Conservation (phyloP, 2,113 vertebrate species). For the Apodemus sylvaticus region DNA sequence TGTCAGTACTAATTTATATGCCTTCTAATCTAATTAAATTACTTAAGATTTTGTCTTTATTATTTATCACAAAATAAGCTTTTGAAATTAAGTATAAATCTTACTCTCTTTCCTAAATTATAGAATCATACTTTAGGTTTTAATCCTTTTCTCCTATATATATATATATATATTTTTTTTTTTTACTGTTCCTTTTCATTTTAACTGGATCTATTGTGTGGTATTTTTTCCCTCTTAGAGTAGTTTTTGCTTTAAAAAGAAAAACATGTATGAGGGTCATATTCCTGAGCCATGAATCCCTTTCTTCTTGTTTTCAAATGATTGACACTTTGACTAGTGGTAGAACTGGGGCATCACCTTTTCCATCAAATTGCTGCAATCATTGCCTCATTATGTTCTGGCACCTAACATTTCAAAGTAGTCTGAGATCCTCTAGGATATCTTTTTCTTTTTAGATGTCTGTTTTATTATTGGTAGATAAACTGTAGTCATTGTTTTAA, state of each 20-base stretch:
- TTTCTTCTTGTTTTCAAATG: constrained; percentile 41
- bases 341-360: neutral
- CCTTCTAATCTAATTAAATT: constrained; percentile 38
- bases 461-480: constrained; percentile 10
- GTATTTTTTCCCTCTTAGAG: neutral
- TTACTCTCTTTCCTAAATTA: neutral
- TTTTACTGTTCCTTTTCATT: neutral
- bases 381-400: constrained; percentile 50
- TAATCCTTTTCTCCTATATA: neutral
- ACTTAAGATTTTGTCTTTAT: constrained; percentile 8
- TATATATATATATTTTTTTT: too few species aligned
- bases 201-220: neutral
- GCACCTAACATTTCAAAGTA: constrained; percentile 30
- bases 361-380: constrained; percentile 14
- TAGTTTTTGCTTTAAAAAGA: neutral
- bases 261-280: neutral
- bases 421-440: neutral
- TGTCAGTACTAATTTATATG: neutral
- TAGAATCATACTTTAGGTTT: neutral
- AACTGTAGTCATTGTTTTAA: constrained; percentile 25
- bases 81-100: constrained; percentile 38
- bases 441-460: constrained; percentile 7
- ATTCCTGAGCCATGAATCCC: neutral
- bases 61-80: constrained; percentile 31
- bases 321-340: constrained; percentile 28